Conservation (phyloP, 2,888 invertebrate species). For the Eilema caniola region DNA sequence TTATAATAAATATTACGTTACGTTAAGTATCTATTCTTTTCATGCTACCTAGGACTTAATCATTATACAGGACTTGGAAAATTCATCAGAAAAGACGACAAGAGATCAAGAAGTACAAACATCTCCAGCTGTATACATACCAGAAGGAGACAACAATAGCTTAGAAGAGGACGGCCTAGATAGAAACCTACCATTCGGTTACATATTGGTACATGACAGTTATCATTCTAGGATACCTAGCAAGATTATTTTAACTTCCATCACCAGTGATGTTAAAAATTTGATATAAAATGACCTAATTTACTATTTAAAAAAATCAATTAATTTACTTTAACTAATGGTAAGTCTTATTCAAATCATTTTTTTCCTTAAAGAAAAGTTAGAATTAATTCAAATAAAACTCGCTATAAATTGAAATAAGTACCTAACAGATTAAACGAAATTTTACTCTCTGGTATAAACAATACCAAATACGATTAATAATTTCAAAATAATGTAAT, state of each 20-base stretch:
- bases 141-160: slow-evolving; percentile 1
- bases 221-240: slow-evolving; percentile 49
- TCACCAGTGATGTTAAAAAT: slow-evolving; percentile 40
- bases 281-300: slow-evolving; percentile 18
- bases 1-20: no score
- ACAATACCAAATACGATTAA: neutral
- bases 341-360: no score
- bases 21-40: no score
- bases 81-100: neutral
- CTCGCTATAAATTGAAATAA: neutral
- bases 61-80: slow-evolving; percentile 27
- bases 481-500: neutral
- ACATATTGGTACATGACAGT: slow-evolving; percentile 48
- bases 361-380: no score
- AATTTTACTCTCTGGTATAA: neutral
- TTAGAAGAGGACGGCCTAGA: slow-evolving; percentile 29
- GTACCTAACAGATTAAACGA: neutral
- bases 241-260: slow-evolving; percentile 50
- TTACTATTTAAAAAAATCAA: neutral
- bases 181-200: slow-evolving; percentile 49
- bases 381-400: no score
- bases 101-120: slow-evolving; percentile 41
- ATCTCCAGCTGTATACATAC: slow-evolving; percentile 17
- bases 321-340: neutral
- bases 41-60: neutral